Conservation (phyloP, 2,888 invertebrate genomes). For the Lasioglossum zephyrum region DNA sequence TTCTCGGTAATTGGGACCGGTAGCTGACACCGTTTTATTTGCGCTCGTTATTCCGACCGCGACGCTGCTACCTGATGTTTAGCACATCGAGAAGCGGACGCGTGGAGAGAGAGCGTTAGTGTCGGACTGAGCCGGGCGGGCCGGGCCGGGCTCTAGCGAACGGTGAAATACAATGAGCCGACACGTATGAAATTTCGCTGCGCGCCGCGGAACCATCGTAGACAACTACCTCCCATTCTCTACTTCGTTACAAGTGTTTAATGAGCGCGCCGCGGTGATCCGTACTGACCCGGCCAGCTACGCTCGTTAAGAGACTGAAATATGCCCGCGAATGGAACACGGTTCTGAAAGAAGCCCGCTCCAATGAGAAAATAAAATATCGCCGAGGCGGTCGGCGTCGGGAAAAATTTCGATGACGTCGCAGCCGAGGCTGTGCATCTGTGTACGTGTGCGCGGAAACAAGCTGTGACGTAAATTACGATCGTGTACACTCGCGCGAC, state of each 20-base stretch:
- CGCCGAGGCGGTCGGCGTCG: slow-evolving; percentile 18
- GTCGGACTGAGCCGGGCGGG: neutral
- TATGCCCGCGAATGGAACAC: slow-evolving; percentile 41
- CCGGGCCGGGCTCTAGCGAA: neutral
- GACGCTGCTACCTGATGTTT: slow-evolving; percentile 64
- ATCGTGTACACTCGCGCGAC: neutral
- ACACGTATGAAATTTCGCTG: slow-evolving; percentile 67
- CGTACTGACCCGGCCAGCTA: slow-evolving; percentile 17
- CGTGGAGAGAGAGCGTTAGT: neutral
- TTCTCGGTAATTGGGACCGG: slow-evolving; percentile 70
- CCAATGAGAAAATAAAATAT: neutral
- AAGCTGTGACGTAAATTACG: slow-evolving; percentile 3
- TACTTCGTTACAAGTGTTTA: slow-evolving; percentile 56
- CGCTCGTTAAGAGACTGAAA: slow-evolving; percentile 55
- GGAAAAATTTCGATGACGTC: slow-evolving; percentile 23
- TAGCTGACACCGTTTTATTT: slow-evolving; percentile 74
- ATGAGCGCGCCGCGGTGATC: slow-evolving; percentile 44
- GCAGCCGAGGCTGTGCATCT: neutral
- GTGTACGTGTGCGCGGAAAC: neutral
- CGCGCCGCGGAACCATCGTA: slow-evolving; percentile 42
- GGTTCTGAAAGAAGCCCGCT: slow-evolving; percentile 40
- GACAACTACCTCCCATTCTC: slow-evolving; percentile 48
- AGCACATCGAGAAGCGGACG: slow-evolving; percentile 59
- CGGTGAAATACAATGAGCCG: slow-evolving; percentile 65
- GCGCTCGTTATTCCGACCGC: slow-evolving; percentile 59